Evolutionary conservation across 92 coral and sea anemone genomes (phyloP), one percentile per base, ranked within the genome.

Genomic region (Parazoanthus atlanticus): DNA sequence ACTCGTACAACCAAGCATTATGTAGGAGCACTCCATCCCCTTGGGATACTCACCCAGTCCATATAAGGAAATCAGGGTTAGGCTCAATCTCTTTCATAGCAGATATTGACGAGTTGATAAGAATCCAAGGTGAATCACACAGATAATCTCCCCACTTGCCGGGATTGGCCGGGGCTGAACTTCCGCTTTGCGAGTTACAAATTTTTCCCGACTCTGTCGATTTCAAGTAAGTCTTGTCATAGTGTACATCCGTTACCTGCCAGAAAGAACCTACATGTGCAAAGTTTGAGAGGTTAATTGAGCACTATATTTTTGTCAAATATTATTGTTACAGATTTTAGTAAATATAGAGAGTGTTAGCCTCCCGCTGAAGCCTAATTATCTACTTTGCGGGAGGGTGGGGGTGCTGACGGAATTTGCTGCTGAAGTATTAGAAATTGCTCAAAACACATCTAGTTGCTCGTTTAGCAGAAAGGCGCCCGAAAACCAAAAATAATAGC

Each of bases 181-280:
- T 89, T 81, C 69, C 29, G 15, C 93, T 92, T 81, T 92, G 94
- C 26, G 94, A 92, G 77, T 92, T 92, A 41, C 94, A 92, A 26
- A 92, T 92, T 82, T 92, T 92, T 38, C 76, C 88, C 13, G 85
- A 82, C 29, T 86, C 92, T 0, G 94, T 89, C 12, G 92, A 36
- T 15, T 29, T 56, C 88, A 85, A 76, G 86, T 92, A 92, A 17
- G 94, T 92, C 78, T 92, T 92, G 88, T 92, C 94, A 70, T 65
- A 92, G 78, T 92, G 94, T 8, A 92, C 88, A 43, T 92, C 94
- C 40, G 94, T 92, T 5, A 92, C 92, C 56, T 92, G 94, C 94
- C 94, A 92, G 38, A 92, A 92, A 36, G 89, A 65, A 49, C 94
- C 94, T 92, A 58, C 15, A 19, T 21, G 8, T 6, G 28, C 28